These are phyloP conservation scores for Isurus oxyrinchus DNA, from an alignment of 2,113 vertebrate genomes.

Conservation along the genomic window DNA sequence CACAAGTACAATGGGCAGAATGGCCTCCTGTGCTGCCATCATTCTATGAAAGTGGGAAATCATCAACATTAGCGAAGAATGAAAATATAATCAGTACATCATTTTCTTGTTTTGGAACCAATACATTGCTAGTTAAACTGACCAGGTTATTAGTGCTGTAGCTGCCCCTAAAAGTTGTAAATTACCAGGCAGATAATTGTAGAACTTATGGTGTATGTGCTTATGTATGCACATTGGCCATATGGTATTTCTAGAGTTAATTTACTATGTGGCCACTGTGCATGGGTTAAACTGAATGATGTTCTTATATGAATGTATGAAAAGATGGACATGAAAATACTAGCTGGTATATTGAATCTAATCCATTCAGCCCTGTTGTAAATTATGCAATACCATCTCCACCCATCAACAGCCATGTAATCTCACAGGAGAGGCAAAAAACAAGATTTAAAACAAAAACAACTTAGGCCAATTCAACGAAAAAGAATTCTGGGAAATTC, in stretches of 20 bases:
- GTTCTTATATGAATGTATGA: background rate
- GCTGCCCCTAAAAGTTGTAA: background rate
- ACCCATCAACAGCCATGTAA: no score
- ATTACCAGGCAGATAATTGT: background rate
- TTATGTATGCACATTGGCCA: background rate
- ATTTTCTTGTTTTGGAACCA: background rate
- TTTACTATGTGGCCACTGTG: background rate
- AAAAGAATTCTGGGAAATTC: background rate
- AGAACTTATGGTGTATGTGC: background rate
- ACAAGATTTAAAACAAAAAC: background rate
- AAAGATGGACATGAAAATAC: background rate
- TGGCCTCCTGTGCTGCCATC: background rate
- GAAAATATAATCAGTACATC: background rate
- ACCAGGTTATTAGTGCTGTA: background rate
- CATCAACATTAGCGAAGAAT: background rate
- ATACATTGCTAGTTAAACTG: background rate
- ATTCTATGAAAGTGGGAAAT: background rate
- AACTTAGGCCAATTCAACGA: background rate
- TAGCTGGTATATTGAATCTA: background rate
- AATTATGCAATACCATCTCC: no score
- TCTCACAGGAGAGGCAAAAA: background rate
- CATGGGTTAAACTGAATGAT: background rate
- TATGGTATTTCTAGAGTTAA: background rate
- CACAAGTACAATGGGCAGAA: no score
- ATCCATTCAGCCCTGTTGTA: no score